phyloP scores from a whole-genome alignment of 2,888 invertebrate species.

The Brachyptera putata region DNA sequence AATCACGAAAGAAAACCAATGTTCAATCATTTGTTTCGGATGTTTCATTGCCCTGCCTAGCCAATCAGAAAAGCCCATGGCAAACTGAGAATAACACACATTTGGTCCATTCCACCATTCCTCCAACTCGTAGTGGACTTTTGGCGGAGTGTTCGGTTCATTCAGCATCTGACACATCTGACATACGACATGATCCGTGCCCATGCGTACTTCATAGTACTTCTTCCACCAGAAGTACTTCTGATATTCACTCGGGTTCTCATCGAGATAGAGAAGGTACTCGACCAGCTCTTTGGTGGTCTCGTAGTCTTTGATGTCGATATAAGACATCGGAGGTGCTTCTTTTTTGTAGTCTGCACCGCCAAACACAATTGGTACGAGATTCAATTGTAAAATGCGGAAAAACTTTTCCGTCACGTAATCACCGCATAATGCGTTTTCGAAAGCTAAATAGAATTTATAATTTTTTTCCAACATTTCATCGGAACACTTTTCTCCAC shows the following conservation, averaged over 20 bases:
- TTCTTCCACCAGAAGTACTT: slow-evolving; percentile 2
- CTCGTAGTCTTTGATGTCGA: not conserved
- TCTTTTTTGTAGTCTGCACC: not conserved
- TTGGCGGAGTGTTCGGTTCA: no score
- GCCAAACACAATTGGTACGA: not conserved
- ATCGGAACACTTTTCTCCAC: not conserved
- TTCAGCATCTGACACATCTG: not conserved
- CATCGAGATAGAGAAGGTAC: not conserved
- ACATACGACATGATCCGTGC: not conserved
- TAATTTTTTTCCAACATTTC: not conserved
- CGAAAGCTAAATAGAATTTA: not conserved
- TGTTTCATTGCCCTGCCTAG: no score
- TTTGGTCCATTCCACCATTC: not conserved
- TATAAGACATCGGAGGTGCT: not conserved
- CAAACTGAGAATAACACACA: not conserved
- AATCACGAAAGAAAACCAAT: no score
- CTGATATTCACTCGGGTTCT: not conserved
- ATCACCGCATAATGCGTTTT: not conserved
- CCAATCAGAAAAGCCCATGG: not conserved
- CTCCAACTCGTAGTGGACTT: no score
- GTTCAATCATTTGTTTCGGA: no score
- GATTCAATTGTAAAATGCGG: not conserved
- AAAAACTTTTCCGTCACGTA: not conserved
- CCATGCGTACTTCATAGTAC: not conserved
- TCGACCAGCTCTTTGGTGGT: no score